Percentiles rank a stretch among this genome's conserved stretches.
Conservation (phyloP, 1,140 invertebrate genomes). For the Nebria ingens region DNA sequence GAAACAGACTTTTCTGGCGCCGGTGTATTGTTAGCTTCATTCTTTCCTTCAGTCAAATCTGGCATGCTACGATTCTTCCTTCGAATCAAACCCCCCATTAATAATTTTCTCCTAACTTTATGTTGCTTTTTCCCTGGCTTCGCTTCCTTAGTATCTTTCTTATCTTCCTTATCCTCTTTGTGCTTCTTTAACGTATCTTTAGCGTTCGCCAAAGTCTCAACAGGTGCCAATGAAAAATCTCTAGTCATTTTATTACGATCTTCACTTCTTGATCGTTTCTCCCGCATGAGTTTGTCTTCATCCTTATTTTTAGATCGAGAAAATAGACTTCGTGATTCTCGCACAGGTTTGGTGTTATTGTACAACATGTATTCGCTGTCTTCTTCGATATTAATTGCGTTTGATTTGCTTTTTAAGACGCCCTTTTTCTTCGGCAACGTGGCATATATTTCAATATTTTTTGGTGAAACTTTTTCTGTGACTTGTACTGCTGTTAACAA, state of each 20-base stretch:
- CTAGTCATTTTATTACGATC: constrained; percentile 62
- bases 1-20: constrained; percentile 26
- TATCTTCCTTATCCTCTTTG: constrained; percentile 51
- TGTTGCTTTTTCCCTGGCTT: constrained; percentile 81
- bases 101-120: constrained; percentile 73
- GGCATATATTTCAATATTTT: constrained; percentile 82
- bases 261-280: constrained; percentile 73
- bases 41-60: constrained; percentile 67
- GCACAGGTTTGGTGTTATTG: constrained; percentile 44
- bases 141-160: constrained; percentile 49
- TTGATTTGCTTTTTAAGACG: constrained; percentile 49
- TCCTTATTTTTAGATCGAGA: constrained; percentile 59
- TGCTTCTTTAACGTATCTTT: constrained; percentile 49
- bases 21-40: constrained; percentile 28
- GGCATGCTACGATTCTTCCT: constrained; percentile 87
- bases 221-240: constrained; percentile 53
- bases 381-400: constrained; percentile 49
- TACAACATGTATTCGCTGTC: constrained; percentile 58
- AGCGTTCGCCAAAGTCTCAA: constrained; percentile 39
- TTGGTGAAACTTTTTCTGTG: constrained; percentile 41
- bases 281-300: constrained; percentile 43
- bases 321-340: constrained; percentile 54
- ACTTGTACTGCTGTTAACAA: constrained; percentile 36
- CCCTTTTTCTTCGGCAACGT: constrained; percentile 82
- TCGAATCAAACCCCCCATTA: constrained; percentile 81